Evolutionary conservation across 1,140 invertebrate genomes (phyloP).

Genomic region (Callitettix versicolor): DNA sequence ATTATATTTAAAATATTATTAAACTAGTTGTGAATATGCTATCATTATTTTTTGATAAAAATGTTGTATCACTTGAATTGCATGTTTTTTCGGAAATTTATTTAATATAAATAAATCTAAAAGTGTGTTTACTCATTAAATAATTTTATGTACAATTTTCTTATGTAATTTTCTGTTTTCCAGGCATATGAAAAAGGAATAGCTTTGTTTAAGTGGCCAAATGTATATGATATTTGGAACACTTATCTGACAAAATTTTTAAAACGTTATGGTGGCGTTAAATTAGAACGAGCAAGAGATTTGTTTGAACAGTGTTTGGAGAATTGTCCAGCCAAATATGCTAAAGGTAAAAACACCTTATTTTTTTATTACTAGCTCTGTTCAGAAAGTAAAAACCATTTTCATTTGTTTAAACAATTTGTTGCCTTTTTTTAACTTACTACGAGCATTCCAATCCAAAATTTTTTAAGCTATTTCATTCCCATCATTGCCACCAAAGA

Average conservation of each 20-base stretch:
- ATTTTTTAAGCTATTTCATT: constrained; percentile 3
- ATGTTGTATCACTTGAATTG: too few species aligned
- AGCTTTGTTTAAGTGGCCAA: constrained; percentile 96
- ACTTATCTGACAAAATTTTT: constrained; percentile 97
- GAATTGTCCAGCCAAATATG: constrained; percentile 86
- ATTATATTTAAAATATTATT: too few species aligned
- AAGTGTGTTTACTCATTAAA: too few species aligned
- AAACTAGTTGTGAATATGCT: too few species aligned
- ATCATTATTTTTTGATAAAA: too few species aligned
- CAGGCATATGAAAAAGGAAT: constrained; percentile 97
- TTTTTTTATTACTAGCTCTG: too few species aligned
- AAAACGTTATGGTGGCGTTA: constrained; percentile 86
- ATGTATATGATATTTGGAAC: constrained; percentile 99
- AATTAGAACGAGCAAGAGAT: constrained; percentile 93
- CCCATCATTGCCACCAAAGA: too few species aligned
- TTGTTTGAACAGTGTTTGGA: constrained; percentile 98
- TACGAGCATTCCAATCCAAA: background rate
- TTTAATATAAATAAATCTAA: too few species aligned
- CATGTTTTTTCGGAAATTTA: too few species aligned
- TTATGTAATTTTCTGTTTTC: too few species aligned
- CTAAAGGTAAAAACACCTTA: constrained; percentile 53
- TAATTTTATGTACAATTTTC: too few species aligned
- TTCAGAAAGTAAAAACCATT: constrained; percentile 1
- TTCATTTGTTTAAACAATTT: background rate
- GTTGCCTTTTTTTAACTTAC: too few species aligned